phyloP scores from a whole-genome alignment of 1,140 invertebrate species.

The Ridgeia piscesae region DNA sequence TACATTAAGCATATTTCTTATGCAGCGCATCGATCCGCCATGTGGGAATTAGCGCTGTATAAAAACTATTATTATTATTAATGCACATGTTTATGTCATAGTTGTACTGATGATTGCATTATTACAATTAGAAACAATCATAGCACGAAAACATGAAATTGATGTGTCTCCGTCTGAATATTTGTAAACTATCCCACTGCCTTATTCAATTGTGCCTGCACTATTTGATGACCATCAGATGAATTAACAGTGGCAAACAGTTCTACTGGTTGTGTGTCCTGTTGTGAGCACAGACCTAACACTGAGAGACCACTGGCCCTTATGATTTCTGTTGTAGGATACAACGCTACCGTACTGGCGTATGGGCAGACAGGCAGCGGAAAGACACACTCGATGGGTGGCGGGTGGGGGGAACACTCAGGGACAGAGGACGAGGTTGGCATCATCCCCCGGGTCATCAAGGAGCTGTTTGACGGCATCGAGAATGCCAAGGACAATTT shows the following conservation, averaged over 20 bases:
- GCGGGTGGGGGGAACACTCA: slow-evolving; percentile 54
- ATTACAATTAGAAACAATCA: no score
- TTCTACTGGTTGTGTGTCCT: slow-evolving; percentile 42
- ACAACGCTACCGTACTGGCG: slow-evolving; percentile 63
- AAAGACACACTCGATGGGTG: slow-evolving; percentile 92
- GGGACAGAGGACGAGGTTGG: slow-evolving; percentile 65
- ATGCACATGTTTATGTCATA: no score
- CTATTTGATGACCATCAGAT: no score
- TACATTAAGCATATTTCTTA: no score
- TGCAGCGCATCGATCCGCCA: no score
- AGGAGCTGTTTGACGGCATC: slow-evolving; percentile 80
- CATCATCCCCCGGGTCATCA: slow-evolving; percentile 81
- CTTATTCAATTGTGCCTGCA: slow-evolving; percentile 11
- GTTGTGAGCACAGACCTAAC: slow-evolving; percentile 62
- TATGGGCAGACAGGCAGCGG: slow-evolving; percentile 94
- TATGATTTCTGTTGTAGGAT: slow-evolving; percentile 40
- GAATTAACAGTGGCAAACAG: slow-evolving; percentile 37
- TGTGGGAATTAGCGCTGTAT: no score
- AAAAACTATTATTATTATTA: no score
- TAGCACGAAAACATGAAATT: no score
- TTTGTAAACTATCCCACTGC: slow-evolving; percentile 9
- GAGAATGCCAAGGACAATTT: slow-evolving; percentile 66
- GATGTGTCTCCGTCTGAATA: no score
- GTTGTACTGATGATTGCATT: no score
- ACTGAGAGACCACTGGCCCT: slow-evolving; percentile 63